Conservation (phyloP, 2,888 invertebrate species). For the Nipponacmea schrenckii region DNA sequence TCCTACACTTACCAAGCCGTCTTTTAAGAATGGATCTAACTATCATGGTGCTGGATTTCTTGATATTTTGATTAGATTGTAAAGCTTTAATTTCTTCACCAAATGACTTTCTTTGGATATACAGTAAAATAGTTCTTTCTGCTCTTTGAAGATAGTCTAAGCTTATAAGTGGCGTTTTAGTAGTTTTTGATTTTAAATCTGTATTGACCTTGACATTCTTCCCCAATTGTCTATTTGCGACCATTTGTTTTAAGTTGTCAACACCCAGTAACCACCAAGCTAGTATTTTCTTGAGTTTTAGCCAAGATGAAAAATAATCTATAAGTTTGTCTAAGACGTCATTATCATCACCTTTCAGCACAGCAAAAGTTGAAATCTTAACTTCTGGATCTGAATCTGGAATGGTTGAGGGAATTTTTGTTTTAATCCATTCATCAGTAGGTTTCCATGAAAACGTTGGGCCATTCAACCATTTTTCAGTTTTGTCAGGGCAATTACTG, state of each 20-base stretch:
- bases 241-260: background rate
- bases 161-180: background rate
- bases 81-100: background rate
- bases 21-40: background rate
- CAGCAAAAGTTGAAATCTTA: background rate
- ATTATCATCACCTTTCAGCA: background rate
- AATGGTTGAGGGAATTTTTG: background rate
- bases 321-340: background rate
- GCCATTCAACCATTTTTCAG: constrained; percentile 14
- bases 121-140: background rate
- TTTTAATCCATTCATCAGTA: background rate
- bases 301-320: background rate
- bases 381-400: background rate
- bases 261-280: background rate
- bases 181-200: background rate
- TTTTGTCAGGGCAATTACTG: constrained; percentile 11
- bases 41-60: background rate
- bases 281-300: background rate
- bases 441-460: background rate
- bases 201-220: no score
- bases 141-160: background rate
- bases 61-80: no score
- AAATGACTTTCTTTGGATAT: background rate
- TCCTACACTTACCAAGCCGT: background rate
- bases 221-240: no score